Conservation (phyloP, 2,888 invertebrate species). For the Hololepta plana region DNA sequence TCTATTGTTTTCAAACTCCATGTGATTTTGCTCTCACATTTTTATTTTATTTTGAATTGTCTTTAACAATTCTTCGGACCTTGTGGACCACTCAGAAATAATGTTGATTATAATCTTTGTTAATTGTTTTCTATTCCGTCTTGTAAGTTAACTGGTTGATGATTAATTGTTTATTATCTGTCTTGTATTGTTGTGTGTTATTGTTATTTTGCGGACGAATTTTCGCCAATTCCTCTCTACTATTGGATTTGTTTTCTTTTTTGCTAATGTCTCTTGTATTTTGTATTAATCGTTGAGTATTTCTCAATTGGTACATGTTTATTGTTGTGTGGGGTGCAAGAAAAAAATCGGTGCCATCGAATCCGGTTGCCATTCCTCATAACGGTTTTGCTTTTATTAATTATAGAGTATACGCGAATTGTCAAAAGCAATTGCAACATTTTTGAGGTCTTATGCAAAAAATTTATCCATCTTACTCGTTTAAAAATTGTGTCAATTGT, state of each 20-base stretch:
- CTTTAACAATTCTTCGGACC: conserved; percentile 25
- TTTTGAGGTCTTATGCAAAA: conserved; percentile 26
- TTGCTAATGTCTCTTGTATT: conserved; percentile 3
- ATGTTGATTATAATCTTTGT: conserved; percentile 3
- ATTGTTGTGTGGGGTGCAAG: too few relatives aligned
- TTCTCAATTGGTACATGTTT: too few relatives aligned
- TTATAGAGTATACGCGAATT: conserved; percentile 23
- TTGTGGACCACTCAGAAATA: conserved; percentile 5
- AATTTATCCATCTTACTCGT: conserved; percentile 4
- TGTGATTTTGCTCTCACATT: too few relatives aligned
- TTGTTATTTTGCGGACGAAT: conserved; percentile 4
- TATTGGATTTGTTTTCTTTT: conserved; percentile 3
- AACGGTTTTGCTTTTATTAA: too few relatives aligned
- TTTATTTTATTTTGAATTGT: conserved; percentile 24
- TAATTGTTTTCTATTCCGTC: too few relatives aligned
- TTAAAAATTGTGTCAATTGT: too few relatives aligned
- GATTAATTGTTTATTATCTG: too few relatives aligned
- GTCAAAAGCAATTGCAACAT: conserved; percentile 31
- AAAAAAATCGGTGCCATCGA: too few relatives aligned
- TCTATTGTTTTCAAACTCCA: too few relatives aligned
- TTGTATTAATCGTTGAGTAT: conserved; percentile 6
- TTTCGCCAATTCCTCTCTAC: conserved; percentile 2
- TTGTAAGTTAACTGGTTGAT: conserved; percentile 3
- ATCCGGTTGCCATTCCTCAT: too few relatives aligned
- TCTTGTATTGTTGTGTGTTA: too few relatives aligned